Evolutionary conservation across 1,140 invertebrate genomes (phyloP), one percentile per base, ranked within the genome.

Genomic region (Drosophila insularis): DNA sequence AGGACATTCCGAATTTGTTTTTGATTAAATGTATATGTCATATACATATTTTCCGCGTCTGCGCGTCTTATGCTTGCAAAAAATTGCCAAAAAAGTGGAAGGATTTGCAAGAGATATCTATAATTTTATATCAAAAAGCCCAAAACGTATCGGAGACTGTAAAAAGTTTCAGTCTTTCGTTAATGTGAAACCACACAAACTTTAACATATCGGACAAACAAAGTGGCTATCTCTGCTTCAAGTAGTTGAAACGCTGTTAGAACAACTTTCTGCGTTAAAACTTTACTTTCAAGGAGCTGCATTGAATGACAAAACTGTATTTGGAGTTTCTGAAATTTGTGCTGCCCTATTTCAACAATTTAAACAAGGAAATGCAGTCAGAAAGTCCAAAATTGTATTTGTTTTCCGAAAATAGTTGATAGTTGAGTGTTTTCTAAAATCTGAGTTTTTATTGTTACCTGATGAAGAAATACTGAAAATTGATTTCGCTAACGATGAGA

Each of bases 401-500:
- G 39, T 43, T 43, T 0, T 43, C 14, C n/a, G 39, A 43, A 43
- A 35, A 27, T 27, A 27, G 23, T 27, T 27, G 1, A 35, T 35
- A 35, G 32, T 35, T 35, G 14, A 43, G 39, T 43, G 14, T n/a
- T 14, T 43, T 43, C 39, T 43, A 43, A 43, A 43, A 43, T 43
- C 39, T 2, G 39, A 43, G 39, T 43, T 7, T 43, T 14, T 40
- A 40, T 40, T 40, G 5, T 40, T 40, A 40, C 39, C 14, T 40
- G 39, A 40, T 40, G 39, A 40, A 40, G 13, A 40, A 40, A 14
- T 40, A 40, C 39, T 14, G 14, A 40, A 40, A n/a, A 40, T 40
- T n/a, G 39, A 40, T 40, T 40, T 40, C 39, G 39, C n/a, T 40
- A 40, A 40, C 39, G 39, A 40, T 40, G 39, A 40, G 39, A 40